These are phyloP conservation scores for Macrosoma leucophasiata DNA, from an alignment of 2,888 invertebrate species.

Conservation along the genomic window DNA sequence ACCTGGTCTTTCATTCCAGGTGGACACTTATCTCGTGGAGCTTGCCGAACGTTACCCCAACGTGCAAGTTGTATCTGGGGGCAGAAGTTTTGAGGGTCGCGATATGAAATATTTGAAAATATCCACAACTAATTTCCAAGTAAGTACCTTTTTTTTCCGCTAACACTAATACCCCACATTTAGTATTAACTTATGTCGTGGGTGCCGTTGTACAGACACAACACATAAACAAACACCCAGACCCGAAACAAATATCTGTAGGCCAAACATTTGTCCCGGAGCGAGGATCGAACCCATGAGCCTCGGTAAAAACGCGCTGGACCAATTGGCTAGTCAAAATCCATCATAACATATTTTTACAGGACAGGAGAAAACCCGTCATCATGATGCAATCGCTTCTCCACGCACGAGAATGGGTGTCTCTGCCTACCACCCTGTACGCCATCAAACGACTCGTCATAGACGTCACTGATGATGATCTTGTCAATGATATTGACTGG, in stretches of 20 bases:
- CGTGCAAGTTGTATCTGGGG: conserved; percentile 55
- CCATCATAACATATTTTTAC: too few relatives aligned
- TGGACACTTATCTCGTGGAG: conserved; percentile 46
- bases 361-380: conserved; percentile 64
- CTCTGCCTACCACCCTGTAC: conserved; percentile 77
- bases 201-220: too few relatives aligned
- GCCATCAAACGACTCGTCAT: conserved; percentile 78
- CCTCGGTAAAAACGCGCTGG: too few relatives aligned
- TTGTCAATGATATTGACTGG: conserved; percentile 79
- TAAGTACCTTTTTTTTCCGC: too few relatives aligned
- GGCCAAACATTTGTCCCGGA: too few relatives aligned
- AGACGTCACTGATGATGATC: conserved; percentile 64
- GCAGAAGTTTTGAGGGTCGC: conserved; percentile 73
- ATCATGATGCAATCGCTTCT: conserved; percentile 77
- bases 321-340: too few relatives aligned
- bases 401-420: conserved; percentile 82
- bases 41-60: conserved; percentile 42
- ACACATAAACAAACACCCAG: too few relatives aligned
- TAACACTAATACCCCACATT: too few relatives aligned
- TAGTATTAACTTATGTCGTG: too few relatives aligned
- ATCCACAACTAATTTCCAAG: conserved; percentile 65
- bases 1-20: conserved; percentile 33
- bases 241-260: too few relatives aligned
- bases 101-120: conserved; percentile 75
- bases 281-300: too few relatives aligned